Evolutionary conservation across 1,140 invertebrate genomes (phyloP), one percentile per base, ranked within the genome.

Genomic region (Brachystomella parvula): DNA sequence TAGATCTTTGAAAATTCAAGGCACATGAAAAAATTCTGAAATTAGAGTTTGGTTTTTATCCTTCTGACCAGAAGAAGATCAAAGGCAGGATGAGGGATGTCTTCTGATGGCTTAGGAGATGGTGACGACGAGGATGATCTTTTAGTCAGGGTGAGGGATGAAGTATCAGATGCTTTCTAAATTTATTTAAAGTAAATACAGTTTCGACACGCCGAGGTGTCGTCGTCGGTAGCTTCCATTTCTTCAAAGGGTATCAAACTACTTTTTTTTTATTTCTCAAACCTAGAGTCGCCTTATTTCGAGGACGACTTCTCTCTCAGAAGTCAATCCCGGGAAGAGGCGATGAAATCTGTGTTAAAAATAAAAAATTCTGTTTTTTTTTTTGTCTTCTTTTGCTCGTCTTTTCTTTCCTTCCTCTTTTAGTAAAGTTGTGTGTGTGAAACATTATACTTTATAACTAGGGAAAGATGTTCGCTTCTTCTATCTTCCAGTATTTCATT

Each of bases 401-500:
- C n/a, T n/a, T n/a, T n/a, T n/a, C n/a, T n/a, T n/a, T n/a, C n/a
- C n/a, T n/a, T n/a, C n/a, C n/a, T n/a, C n/a, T n/a, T n/a, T n/a
- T n/a, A n/a, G n/a, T n/a, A n/a, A n/a, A n/a, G n/a, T n/a, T n/a
- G n/a, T n/a, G n/a, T n/a, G n/a, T n/a, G 24, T 59, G 57, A 59
- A 59, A 61, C 60, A 66, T 66, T 66, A 66, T 59, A 66, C 65
- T 66, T 66, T 66, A 66, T 47, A 32, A 61, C n/a, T 59, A 59
- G 30, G 57, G 2, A 39, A 15, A 61, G 24, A 30, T 28, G 29
- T 21, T 6, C 47, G 61, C 49, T 49, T 47, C 49, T 61, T 59
- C 49, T 60, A 66, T 66, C 65, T 47, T 66, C 60, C 60, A 49
- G 47, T 66, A 59, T 39, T 61, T 66, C 60, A 53, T 53, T 24